Base-by-base conservation (phyloP, 2,797 vertebrate genomes). In the Pseudotriccus pelzelni region DNA sequence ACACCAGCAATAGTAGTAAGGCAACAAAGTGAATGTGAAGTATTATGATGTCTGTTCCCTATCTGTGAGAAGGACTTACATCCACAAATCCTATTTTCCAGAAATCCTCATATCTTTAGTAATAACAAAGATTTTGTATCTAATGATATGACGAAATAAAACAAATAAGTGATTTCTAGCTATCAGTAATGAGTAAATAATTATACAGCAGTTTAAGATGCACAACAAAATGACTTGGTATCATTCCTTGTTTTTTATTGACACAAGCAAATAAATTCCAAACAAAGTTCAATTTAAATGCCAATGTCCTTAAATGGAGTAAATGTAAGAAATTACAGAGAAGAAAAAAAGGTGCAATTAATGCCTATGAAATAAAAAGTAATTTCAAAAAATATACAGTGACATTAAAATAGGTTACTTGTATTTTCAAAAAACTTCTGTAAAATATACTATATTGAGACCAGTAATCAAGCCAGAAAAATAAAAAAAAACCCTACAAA, bases 61-160 rank as follows among this genome's bases (percentile, higher is more conserved):
- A 37, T 73, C 15, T 63, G 4, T 39, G 36, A 68, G 17, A 81
- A 87, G n/a, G 24, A 63, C 15, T 46, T 78, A 41, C 3, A 72
- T 4, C 21, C 0, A 0, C 52, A 68, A 95, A 50, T 55, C 7
- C 9, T 44, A 8, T 50, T 85, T 79, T 56, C 37, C 49, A 87
- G 41, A 84, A 89, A 81, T 62, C 9, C 23, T 81, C 9, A 22
- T 43, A 23, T 44, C 24, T 77, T 36, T 19, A 52, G 12, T 34
- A 81, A 62, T 41, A 67, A 44, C 5, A 66, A 58, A 52, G 11
- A 41, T 2, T 34, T 73, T 52, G 37, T 1, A 32, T 46, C 55
- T 74, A 78, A 78, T 23, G 15, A 72, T 41, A 87, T 12, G 12
- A 2, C 90, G 25, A 92, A 93, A 78, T 69, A 78, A 92, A 80